phyloP scores from a whole-genome alignment of 2,113 vertebrate species.

The Gorsachius goisagi region DNA sequence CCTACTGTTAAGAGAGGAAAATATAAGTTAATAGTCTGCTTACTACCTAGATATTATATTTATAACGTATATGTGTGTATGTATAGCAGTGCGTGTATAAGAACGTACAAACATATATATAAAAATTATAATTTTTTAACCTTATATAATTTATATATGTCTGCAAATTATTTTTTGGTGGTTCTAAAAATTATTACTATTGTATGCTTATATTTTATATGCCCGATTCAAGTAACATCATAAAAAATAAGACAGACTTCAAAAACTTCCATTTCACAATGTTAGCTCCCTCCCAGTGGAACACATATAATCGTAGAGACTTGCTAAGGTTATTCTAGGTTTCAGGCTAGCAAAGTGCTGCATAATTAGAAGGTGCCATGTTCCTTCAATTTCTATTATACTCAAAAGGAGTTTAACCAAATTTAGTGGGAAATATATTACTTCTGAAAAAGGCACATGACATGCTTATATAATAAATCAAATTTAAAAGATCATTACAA shows the following conservation, averaged over 20 bases:
- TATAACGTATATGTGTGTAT: neutral
- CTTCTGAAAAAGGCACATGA: neutral
- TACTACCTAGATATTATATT: conserved; percentile 2
- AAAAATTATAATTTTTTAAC: neutral
- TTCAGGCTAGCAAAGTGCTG: neutral
- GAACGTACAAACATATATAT: neutral
- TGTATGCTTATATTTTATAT: neutral
- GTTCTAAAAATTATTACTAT: conserved; percentile 21
- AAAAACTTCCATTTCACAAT: neutral
- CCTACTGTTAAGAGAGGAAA: conserved; percentile 58
- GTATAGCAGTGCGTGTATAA: neutral
- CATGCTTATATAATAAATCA: neutral
- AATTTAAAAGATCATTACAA: neutral
- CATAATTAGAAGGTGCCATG: neutral
- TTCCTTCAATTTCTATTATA: neutral
- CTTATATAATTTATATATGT: neutral
- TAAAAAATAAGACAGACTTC: conserved; percentile 5
- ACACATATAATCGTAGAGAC: neutral
- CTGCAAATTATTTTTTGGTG: neutral
- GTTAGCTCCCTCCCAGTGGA: neutral
- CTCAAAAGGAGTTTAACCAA: neutral
- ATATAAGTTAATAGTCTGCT: conserved; percentile 36
- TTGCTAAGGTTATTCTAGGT: neutral
- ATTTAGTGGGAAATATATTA: neutral
- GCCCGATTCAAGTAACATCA: neutral